Conservation (phyloP, 2,888 invertebrate species). For the Oegoconia quadripuncta region DNA sequence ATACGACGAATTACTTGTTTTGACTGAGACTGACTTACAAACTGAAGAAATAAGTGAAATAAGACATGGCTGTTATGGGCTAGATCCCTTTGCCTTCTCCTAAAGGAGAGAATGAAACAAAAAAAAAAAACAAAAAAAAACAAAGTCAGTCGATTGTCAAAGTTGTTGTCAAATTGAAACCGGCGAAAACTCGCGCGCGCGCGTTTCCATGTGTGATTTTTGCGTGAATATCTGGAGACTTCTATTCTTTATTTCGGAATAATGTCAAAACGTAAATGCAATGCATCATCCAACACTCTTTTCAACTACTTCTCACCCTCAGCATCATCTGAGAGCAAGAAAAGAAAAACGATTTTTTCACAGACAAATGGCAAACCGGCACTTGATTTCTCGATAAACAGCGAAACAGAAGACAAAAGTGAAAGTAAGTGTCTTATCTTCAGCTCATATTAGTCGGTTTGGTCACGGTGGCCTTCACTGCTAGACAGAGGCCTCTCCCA, state of each 20-base stretch:
- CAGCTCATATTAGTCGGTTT: neutral
- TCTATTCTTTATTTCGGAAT: constrained; percentile 2
- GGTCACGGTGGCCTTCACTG: neutral
- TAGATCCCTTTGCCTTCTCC: too few relatives aligned
- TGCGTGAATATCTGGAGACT: neutral
- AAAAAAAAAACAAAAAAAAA: too few relatives aligned
- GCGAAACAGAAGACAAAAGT: constrained; percentile 20
- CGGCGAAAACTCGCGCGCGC: too few relatives aligned
- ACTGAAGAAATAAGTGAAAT: too few relatives aligned
- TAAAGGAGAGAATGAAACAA: too few relatives aligned
- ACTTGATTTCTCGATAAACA: constrained; percentile 29
- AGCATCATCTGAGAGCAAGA: constrained; percentile 60
- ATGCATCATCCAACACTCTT: constrained; percentile 78
- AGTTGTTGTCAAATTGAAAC: too few relatives aligned
- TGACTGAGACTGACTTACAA: too few relatives aligned
- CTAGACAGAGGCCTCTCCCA: neutral
- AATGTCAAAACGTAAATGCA: constrained; percentile 69
- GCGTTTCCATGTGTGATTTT: neutral
- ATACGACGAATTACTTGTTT: too few relatives aligned
- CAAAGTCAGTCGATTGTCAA: too few relatives aligned
- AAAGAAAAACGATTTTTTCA: constrained; percentile 39
- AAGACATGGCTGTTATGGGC: too few relatives aligned
- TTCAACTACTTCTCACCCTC: constrained; percentile 85
- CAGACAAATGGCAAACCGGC: constrained; percentile 31
- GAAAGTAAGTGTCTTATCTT: neutral